Evolutionary conservation across 2,797 vertebrate species (phyloP).

Genomic region (Dendrocincla tyrannina): DNA sequence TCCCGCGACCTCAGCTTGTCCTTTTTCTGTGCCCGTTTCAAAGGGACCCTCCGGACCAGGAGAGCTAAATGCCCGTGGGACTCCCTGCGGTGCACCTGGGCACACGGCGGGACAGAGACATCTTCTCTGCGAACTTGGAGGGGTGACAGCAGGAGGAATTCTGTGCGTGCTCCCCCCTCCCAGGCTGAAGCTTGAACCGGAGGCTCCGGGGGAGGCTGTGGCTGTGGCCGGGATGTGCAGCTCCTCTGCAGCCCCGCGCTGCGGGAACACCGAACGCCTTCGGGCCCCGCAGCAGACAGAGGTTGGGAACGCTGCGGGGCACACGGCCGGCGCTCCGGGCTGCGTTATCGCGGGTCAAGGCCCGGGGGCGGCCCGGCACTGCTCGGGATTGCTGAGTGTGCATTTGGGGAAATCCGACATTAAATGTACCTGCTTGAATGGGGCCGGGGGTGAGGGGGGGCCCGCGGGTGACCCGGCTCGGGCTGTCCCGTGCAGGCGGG

Average conservation of each 20-base stretch:
- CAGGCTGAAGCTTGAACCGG: not conserved
- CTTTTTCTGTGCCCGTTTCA: not conserved
- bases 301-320: not conserved
- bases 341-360: not conserved
- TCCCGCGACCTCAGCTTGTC: not conserved
- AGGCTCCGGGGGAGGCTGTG: not conserved
- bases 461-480: not conserved
- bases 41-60: not conserved
- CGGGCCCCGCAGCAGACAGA: rapidly evolving
- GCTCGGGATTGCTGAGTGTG: not conserved
- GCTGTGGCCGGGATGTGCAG: not conserved
- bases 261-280: not conserved
- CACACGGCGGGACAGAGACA: too few relatives aligned
- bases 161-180: not conserved
- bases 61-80: not conserved
- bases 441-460: not conserved
- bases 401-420: not conserved
- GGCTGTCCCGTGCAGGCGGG: not conserved
- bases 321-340: not conserved
- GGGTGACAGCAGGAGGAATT: not conserved
- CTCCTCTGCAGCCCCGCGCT: not conserved
- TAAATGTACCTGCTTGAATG: not conserved
- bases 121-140: not conserved
- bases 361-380: not conserved
- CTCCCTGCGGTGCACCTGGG: not conserved